Evolutionary conservation across 2,888 invertebrate species (phyloP).

Genomic region (Meteorus cinctellus): DNA sequence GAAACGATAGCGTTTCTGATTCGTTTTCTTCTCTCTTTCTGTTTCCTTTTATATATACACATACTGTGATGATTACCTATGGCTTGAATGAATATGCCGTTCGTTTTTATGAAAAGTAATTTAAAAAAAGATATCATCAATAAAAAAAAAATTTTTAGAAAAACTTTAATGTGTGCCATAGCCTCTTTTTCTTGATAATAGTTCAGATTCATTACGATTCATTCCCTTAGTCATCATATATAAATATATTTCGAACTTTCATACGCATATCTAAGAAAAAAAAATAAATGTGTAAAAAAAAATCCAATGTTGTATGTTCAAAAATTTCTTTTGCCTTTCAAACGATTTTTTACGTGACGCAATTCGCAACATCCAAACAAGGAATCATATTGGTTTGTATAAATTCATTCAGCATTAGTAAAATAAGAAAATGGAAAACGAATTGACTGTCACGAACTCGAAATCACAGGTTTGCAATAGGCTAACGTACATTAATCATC

Average conservation of each 20-base stretch:
- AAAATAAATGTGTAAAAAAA: slow-evolving; percentile 9
- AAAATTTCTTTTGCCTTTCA: slow-evolving; percentile 43
- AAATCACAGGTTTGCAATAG: slow-evolving; percentile 19
- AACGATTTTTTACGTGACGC: slow-evolving; percentile 33
- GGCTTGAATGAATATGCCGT: background rate
- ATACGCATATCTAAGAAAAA: slow-evolving; percentile 1
- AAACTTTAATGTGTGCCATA: background rate
- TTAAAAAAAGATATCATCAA: background rate
- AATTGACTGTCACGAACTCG: slow-evolving; percentile 18
- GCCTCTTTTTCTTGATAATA: background rate
- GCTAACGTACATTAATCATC: slow-evolving; percentile 30
- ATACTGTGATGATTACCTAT: background rate
- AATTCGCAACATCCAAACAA: slow-evolving; percentile 5
- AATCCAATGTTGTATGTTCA: slow-evolving; percentile 30
- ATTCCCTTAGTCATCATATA: background rate
- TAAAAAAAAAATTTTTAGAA: background rate
- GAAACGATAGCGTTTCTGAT: background rate
- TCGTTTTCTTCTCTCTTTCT: background rate
- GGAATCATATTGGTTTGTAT: background rate
- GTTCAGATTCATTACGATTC: background rate
- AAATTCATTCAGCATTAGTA: slow-evolving; percentile 29
- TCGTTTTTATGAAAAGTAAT: background rate
- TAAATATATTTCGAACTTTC: background rate
- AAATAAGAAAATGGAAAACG: slow-evolving; percentile 42
- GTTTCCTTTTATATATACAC: background rate